Evolutionary conservation across 2,113 vertebrate species (phyloP).

Genomic region (Cryptomyrus ogoouensis): DNA sequence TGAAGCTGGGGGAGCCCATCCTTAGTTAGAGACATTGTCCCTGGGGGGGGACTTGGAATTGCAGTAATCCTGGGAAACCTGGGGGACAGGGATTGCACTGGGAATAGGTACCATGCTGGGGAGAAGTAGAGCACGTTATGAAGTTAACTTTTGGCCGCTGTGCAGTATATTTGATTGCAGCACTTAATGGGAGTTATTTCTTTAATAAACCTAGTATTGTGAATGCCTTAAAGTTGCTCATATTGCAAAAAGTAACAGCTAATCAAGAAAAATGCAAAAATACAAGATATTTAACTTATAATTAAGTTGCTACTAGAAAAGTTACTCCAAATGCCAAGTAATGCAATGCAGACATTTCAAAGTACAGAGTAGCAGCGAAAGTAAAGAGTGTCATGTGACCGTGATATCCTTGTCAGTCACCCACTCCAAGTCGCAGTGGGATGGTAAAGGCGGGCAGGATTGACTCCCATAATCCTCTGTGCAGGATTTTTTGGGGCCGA

Average conservation of each 20-base stretch:
- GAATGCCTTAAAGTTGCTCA: background rate
- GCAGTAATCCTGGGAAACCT: background rate
- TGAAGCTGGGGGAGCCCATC: background rate
- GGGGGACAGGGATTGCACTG: background rate
- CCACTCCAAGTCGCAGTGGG: no score
- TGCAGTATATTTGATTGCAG: background rate
- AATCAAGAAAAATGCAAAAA: background rate
- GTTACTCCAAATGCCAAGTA: background rate
- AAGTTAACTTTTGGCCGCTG: background rate
- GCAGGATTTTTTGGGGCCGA: no score
- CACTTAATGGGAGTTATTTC: background rate
- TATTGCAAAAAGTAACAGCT: background rate
- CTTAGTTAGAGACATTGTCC: background rate
- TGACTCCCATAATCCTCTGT: no score
- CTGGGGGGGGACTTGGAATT: background rate
- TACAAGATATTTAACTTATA: background rate
- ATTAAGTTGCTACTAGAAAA: background rate
- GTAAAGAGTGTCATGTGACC: no score
- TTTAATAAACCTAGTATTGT: background rate
- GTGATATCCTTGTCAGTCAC: no score
- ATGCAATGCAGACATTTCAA: background rate
- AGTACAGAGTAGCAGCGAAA: background rate
- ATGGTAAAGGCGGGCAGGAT: no score
- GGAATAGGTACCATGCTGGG: background rate
- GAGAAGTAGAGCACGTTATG: background rate